Percentiles rank a stretch among this genome's conserved stretches.
Evolutionary conservation across 2,113 vertebrate genomes (phyloP).

Genomic region (Tachysurus vachellii): DNA sequence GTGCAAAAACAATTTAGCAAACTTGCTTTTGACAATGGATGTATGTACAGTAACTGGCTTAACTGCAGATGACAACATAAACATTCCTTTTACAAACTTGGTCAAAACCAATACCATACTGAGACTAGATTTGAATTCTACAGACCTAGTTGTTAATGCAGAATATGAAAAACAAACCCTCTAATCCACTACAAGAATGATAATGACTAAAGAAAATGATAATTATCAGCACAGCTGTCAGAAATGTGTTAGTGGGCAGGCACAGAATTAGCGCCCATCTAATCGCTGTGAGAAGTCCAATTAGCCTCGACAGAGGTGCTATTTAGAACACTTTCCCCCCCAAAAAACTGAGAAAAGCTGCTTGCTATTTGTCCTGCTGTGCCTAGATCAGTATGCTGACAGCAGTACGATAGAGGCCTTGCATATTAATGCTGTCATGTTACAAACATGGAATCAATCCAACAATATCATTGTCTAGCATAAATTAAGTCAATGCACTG

Average conservation of each 20-base stretch:
- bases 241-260: slow-evolving; percentile 39
- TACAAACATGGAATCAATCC: background rate
- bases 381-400: background rate
- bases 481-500: slow-evolving; percentile 1
- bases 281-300: slow-evolving; percentile 41
- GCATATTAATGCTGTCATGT: slow-evolving; percentile 6
- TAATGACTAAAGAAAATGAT: slow-evolving; percentile 43
- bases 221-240: slow-evolving; percentile 50
- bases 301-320: slow-evolving; percentile 34
- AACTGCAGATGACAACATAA: background rate
- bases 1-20: background rate
- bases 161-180: background rate
- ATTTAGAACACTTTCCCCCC: slow-evolving; percentile 15
- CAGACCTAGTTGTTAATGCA: background rate
- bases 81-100: background rate
- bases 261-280: slow-evolving; percentile 48
- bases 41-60: background rate
- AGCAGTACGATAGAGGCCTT: background rate
- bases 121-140: background rate
- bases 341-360: slow-evolving; percentile 2
- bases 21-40: background rate
- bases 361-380: slow-evolving; percentile 23
- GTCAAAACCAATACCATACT: background rate
- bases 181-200: slow-evolving; percentile 29
- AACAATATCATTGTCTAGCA: background rate